Percentiles rank a stretch among this genome's conserved stretches.
These are phyloP conservation scores for Dolichallabes microphthalmus DNA, from an alignment of 2,113 vertebrate species.

Conservation along the genomic window DNA sequence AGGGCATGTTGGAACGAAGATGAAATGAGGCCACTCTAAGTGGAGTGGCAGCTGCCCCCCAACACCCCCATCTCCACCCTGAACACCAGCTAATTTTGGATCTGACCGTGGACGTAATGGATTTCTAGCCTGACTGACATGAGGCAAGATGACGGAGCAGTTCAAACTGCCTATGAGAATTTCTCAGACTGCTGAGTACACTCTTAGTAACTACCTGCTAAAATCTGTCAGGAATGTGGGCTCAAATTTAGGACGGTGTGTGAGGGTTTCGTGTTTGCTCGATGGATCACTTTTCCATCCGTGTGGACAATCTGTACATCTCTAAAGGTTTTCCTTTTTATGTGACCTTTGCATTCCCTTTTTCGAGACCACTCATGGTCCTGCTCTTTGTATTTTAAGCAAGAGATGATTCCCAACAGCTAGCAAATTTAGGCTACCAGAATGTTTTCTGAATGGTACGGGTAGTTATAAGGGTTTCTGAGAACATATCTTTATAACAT, in stretches of 20 bases:
- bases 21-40: background rate
- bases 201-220: slow-evolving; percentile 77
- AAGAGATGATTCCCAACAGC: slow-evolving; percentile 7
- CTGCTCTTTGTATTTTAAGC: slow-evolving; percentile 1
- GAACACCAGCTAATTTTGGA: slow-evolving; percentile 13
- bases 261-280: slow-evolving; percentile 9
- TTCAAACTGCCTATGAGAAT: slow-evolving; percentile 63
- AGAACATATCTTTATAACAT: background rate
- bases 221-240: slow-evolving; percentile 72
- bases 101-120: slow-evolving; percentile 3
- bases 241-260: slow-evolving; percentile 50
- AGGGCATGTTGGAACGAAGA: slow-evolving; percentile 48
- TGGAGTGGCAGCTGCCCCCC: background rate
- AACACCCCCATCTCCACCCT: background rate
- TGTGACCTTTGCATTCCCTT: background rate
- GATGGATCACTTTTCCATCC: slow-evolving; percentile 12
- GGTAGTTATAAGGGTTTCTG: background rate
- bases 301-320: slow-evolving; percentile 31
- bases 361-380: background rate
- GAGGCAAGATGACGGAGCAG: slow-evolving; percentile 14
- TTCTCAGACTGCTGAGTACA: slow-evolving; percentile 67
- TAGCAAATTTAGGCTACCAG: background rate
- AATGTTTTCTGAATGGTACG: background rate
- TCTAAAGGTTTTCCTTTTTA: background rate
- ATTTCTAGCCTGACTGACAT: slow-evolving; percentile 9